Evolutionary conservation across 2,113 vertebrate species (phyloP), one percentile per base, ranked within the genome.

Genomic region (Percopsis transmontana): DNA sequence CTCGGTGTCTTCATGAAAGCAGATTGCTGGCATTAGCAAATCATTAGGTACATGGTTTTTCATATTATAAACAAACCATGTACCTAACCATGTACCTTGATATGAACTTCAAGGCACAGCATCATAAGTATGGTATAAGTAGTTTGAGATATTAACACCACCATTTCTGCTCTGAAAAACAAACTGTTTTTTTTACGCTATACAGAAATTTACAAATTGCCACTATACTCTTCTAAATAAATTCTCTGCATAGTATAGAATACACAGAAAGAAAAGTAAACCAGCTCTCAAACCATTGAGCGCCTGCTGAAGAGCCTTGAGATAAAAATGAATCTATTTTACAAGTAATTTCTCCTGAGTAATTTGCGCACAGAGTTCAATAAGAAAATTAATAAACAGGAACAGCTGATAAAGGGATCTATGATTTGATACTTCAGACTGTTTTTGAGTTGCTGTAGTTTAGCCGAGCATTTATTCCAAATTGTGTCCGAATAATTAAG

Each of bases 321-420:
- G 62, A 76, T 77, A 71, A 68, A 80, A 85, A 80, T 61, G 50
- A 82, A 86, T 72, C 75, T 64, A 53, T 75, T 78, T 84, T 85
- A 84, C 83, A 86, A 84, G 77, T 82, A 60, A 85, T 84, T 81
- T 85, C 63, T 82, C 74, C 58, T 40, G 59, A 71, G 80, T 86
- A 85, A 87, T 88, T 90, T 90, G 87, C 84, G 85, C 66, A 68
- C 3, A 80, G 85, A 87, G 85, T 84, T 85, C 74, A 83, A 82
- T 85, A 82, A 77, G 81, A 80, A 59, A 72, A 82, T 75, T 76
- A 87, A 85, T 81, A 81, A 79, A 72, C 51, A 87, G 68, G 57
- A 82, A 74, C 68, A 81, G 77, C 84, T 85, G 87, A 87, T 88
- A 83, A 86, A 78, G 69, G 79, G 75, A 80, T 70, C 68, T 73